Conservation (phyloP, 2,888 invertebrate species). For the Ethmia dodecea region DNA sequence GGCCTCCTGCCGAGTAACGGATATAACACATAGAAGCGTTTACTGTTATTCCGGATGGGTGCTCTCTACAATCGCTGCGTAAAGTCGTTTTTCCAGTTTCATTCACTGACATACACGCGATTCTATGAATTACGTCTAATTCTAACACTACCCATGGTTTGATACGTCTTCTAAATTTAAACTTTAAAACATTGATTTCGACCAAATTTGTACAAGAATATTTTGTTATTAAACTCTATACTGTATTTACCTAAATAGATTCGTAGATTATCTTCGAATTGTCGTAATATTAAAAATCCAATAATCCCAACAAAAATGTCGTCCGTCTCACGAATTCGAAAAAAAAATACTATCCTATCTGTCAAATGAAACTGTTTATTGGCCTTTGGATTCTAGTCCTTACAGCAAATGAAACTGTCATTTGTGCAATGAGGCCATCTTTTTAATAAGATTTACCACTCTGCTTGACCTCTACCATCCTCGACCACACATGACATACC, state of each 20-base stretch:
- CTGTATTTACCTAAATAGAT: conserved; percentile 5
- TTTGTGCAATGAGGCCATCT: no score
- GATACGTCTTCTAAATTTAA: conserved; percentile 10
- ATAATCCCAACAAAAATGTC: conserved; percentile 26
- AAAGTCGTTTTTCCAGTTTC: conserved; percentile 54
- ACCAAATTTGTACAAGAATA: neutral
- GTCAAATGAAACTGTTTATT: no score
- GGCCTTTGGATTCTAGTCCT: no score
- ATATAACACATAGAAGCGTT: conserved; percentile 43
- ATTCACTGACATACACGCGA: conserved; percentile 31
- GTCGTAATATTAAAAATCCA: conserved; percentile 16
- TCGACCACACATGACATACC: no score
- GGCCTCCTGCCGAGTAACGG: conserved; percentile 52
- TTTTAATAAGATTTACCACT: no score
- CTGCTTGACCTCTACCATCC: no score
- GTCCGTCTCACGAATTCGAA: conserved; percentile 20
- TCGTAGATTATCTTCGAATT: conserved; percentile 15
- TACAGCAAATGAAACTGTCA: no score
- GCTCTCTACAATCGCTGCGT: conserved; percentile 25
- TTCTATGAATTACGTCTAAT: conserved; percentile 16
- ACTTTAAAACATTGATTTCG: neutral
- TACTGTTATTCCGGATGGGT: conserved; percentile 45
- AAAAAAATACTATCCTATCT: no score
- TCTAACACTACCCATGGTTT: conserved; percentile 15
- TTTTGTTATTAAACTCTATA: neutral